These are phyloP conservation scores for Alethe diademata DNA, from an alignment of 2,113 vertebrate genomes.

Conservation along the genomic window DNA sequence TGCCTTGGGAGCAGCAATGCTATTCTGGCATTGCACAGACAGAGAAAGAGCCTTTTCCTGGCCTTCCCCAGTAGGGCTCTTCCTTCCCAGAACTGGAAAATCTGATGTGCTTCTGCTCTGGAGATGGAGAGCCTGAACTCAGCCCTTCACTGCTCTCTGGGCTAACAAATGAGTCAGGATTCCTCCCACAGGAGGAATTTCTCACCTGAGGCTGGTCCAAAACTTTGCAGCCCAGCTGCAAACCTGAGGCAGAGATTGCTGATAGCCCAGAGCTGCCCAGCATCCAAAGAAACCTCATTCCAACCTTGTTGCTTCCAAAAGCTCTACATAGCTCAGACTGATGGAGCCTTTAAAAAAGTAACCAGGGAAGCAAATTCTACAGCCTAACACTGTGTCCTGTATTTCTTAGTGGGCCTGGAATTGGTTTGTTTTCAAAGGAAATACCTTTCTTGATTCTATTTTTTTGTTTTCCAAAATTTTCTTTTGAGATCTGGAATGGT, in stretches of 20 bases:
- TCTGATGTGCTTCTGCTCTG: neutral
- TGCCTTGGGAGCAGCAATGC: neutral
- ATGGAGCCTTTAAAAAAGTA: neutral
- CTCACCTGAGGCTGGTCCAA: neutral
- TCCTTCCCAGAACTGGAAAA: neutral
- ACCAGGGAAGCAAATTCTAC: neutral
- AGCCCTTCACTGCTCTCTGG: neutral
- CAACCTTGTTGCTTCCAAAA: neutral
- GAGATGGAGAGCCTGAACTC: neutral
- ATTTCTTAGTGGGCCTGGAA: neutral
- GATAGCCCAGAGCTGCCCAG: neutral
- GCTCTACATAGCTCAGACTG: rapidly evolving
- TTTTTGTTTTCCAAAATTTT: neutral
- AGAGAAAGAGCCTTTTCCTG: neutral
- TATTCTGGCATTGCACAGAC: neutral
- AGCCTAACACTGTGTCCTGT: neutral
- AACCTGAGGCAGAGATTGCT: neutral
- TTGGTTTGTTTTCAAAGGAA: neutral
- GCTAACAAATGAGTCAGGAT: neutral
- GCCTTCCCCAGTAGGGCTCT: neutral
- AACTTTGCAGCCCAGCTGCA: neutral
- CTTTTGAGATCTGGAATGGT: neutral
- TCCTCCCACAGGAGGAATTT: neutral
- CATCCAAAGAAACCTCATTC: neutral
- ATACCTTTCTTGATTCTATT: neutral